A percentile compares a stretch with the other conserved stretches of the same genome.
Conservation (phyloP, 2,797 vertebrate species). For the Scolopax rusticola region DNA sequence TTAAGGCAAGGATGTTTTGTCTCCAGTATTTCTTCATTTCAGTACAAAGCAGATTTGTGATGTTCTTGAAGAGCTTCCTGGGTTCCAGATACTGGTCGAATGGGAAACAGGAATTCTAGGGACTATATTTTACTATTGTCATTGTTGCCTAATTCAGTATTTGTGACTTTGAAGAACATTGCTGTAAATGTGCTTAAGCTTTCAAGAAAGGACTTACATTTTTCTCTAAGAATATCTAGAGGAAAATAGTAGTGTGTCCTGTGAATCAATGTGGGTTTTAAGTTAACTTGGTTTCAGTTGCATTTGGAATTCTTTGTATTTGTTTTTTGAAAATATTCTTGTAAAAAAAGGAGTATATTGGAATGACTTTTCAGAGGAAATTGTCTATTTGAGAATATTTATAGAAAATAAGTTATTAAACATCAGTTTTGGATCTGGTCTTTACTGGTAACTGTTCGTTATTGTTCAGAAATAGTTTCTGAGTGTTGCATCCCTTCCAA, state of each 20-base stretch:
- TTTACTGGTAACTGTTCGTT: neutral
- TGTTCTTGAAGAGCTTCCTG: neutral
- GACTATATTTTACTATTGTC: neutral
- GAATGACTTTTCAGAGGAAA: neutral
- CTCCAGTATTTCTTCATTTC: neutral
- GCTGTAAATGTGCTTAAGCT: neutral
- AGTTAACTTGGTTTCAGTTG: neutral
- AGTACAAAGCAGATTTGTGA: neutral
- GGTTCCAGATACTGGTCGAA: neutral
- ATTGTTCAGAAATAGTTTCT: neutral
- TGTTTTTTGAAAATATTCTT: neutral
- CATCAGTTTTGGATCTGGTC: neutral
- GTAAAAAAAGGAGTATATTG: neutral
- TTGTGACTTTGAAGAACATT: neutral
- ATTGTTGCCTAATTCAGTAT: neutral
- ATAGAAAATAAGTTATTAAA: neutral
- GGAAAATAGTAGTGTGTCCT: neutral
- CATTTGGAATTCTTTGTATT: neutral
- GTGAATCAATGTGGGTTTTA: neutral
- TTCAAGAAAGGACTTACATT: neutral
- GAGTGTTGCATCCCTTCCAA: neutral
- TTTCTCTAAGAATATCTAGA: neutral
- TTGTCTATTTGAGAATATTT: neutral
- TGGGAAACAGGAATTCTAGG: neutral
- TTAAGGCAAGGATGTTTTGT: neutral